These are phyloP conservation scores for Drosophila teissieri DNA, from an alignment of 1,140 invertebrate genomes.

Conservation along the genomic window DNA sequence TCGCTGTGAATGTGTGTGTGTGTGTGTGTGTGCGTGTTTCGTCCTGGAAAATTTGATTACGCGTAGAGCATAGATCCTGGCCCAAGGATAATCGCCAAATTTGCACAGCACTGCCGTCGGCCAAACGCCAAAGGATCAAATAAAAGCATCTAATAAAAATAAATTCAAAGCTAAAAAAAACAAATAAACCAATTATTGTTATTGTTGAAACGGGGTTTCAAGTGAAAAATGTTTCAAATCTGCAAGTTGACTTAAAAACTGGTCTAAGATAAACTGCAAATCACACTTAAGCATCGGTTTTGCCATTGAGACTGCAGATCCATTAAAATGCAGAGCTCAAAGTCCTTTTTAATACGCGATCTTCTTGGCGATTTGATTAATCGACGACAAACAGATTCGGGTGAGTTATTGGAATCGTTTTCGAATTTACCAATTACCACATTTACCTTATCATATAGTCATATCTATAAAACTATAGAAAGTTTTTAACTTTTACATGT, in stretches of 20 bases:
- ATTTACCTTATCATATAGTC: no score
- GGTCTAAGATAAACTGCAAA: neutral
- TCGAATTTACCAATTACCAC: no score
- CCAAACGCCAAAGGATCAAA: no score
- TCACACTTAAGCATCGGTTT: neutral
- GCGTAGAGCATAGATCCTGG: neutral
- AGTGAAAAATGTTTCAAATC: conserved; percentile 19
- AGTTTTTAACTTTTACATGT: no score
- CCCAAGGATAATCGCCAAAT: neutral
- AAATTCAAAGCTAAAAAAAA: neutral
- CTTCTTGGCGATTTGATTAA: conserved; percentile 90
- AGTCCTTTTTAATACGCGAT: conserved; percentile 91
- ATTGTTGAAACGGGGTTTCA: conserved; percentile 7
- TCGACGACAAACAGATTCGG: conserved; percentile 85
- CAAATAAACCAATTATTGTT: conserved; percentile 12
- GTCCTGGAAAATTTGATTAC: conserved; percentile 27
- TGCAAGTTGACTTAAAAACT: neutral
- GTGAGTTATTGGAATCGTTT: conserved; percentile 29
- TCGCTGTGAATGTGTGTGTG: conserved; percentile 10
- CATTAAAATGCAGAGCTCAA: conserved; percentile 90
- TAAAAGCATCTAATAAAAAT: neutral
- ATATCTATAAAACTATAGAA: no score
- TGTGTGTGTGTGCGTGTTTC: conserved; percentile 10
- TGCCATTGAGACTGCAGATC: neutral
- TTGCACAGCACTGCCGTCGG: conserved; percentile 3